Evolutionary conservation across 2,888 invertebrate species (phyloP).

Genomic region (Polymixis flavicincta): DNA sequence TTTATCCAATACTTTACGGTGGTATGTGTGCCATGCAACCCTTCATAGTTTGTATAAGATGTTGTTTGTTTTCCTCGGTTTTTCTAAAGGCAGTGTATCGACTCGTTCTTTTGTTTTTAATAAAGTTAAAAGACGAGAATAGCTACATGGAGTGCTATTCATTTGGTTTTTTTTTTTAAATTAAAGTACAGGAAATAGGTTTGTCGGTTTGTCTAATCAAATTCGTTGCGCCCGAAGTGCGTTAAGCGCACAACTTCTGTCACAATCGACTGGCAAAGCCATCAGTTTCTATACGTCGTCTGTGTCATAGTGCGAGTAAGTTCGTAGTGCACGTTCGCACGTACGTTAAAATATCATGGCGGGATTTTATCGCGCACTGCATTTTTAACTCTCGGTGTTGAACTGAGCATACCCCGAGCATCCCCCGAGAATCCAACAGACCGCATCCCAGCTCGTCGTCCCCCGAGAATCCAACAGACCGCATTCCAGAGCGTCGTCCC

Average conservation of each 20-base stretch:
- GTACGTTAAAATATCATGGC: no score
- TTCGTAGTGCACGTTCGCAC: no score
- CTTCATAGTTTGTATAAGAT: constrained; percentile 39
- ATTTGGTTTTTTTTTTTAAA: not conserved
- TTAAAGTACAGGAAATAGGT: no score
- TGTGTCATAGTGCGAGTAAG: not conserved
- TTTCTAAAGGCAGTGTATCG: not conserved
- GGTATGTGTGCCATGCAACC: constrained; percentile 30
- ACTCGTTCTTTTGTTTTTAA: constrained; percentile 11
- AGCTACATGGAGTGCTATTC: not conserved
- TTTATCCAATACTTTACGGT: constrained; percentile 53
- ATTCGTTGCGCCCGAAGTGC: no score
- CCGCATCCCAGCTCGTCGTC: no score
- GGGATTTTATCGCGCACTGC: no score
- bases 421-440: constrained; percentile 75
- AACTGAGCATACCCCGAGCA: constrained; percentile 93
- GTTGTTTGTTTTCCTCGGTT: constrained; percentile 35
- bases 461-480: constrained; percentile 73
- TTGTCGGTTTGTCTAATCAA: no score
- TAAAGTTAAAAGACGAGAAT: not conserved
- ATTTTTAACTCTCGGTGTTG: no score
- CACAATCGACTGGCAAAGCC: no score
- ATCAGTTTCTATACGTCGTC: not conserved
- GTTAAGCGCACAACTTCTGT: no score
- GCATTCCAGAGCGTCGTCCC: no score